Evolutionary conservation across 2,113 vertebrate species (phyloP), one percentile per base, ranked within the genome.

Genomic region (Salvelinus namaycush): DNA sequence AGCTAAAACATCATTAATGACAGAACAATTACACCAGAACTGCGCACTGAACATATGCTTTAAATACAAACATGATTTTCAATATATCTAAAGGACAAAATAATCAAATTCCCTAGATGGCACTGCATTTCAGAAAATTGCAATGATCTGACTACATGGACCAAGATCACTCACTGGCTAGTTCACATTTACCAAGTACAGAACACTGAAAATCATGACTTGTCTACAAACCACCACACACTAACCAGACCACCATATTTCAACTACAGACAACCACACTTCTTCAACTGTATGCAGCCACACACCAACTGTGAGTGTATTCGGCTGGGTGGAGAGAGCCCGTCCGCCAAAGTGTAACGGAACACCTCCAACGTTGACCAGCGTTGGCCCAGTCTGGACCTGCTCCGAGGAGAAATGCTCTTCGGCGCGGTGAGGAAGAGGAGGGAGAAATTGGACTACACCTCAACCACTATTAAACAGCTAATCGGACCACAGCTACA

Each of bases 341-440:
- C 91, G 84, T 94, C 89, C 71, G 82, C 79, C 86, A 90, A 64
- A 1, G 87, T 84, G 69, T 93, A 84, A 70, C 90, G 91, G 91
- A 94, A 93, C 80, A 91, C 88, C 76, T 93, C 92, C 91, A 90
- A 76, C 87, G 93, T 84, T 65, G 91, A 92, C 92, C 92, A 89
- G 73, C 89, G 89, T 18, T 54, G 51, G 51, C 51, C 51, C 3
- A 83, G 93, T 76, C 92, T 89, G 83, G 88, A 79, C 73, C 83
- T 24, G 39, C 70, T 68, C 7, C 26, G 70, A 67, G 72, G 82
- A 77, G 78, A 64, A 54, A 54, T 1, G 79, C 87, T 91, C 81
- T 90, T 93, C 90, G 88, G 79, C 57, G 31, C 74, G 76, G 79
- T 74, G 81, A 84, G 83, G 87, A 77, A 87, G 80, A 89, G 89